Percentiles rank a stretch among this genome's conserved stretches.
Conservation (phyloP, 2,113 vertebrate genomes). For the Salminus brasiliensis region DNA sequence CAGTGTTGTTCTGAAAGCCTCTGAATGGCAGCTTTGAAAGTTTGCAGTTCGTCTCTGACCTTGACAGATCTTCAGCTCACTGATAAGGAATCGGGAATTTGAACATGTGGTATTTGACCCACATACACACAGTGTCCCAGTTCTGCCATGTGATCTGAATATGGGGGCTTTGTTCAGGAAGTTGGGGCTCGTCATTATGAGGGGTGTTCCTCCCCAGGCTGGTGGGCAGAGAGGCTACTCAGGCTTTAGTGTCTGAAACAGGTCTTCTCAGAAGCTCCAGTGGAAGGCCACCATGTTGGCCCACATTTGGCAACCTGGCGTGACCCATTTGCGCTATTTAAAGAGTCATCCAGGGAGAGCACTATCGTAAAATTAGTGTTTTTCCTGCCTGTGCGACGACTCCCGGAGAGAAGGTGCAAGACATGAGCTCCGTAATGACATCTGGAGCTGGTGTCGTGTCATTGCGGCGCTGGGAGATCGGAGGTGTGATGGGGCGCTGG, state of each 20-base stretch:
- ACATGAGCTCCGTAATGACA: background rate
- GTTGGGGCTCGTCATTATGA: background rate
- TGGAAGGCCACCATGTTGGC: slow-evolving; percentile 1
- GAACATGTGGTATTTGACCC: slow-evolving; percentile 59
- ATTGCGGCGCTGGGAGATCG: background rate
- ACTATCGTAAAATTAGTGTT: slow-evolving; percentile 51
- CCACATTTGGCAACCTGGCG: slow-evolving; percentile 47
- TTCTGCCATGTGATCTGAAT: slow-evolving; percentile 43
- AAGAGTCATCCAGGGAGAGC: slow-evolving; percentile 57
- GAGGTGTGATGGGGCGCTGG: background rate
- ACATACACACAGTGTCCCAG: slow-evolving; percentile 59
- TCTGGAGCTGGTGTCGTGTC: background rate
- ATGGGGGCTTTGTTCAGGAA: background rate
- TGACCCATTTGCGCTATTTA: slow-evolving; percentile 74
- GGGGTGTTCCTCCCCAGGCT: background rate
- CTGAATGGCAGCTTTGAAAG: background rate
- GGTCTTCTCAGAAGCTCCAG: background rate
- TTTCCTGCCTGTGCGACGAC: slow-evolving; percentile 30
- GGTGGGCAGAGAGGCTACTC: background rate
- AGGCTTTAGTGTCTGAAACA: background rate
- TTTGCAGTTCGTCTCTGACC: slow-evolving; percentile 6
- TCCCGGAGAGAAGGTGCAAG: background rate
- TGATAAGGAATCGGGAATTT: slow-evolving; percentile 11
- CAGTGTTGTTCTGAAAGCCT: background rate
- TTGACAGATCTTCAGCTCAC: slow-evolving; percentile 1